phyloP scores from a whole-genome alignment of 2,113 vertebrate genomes.

The Tautogolabrus adspersus region DNA sequence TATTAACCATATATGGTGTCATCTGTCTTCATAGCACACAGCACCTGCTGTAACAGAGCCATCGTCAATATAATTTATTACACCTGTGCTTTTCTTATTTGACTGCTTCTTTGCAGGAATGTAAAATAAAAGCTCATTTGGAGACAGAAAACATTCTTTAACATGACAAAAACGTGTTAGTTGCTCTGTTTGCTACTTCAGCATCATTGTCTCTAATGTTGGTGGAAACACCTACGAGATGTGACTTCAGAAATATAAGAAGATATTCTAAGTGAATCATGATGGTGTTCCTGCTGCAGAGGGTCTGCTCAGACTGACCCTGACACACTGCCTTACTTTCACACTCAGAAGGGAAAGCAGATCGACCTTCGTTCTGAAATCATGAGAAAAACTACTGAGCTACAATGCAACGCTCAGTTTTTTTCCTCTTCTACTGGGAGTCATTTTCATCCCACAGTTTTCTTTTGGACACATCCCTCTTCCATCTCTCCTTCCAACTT shows the following conservation, averaged over 20 bases:
- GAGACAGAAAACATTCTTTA: no score
- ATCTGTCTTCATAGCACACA: no score
- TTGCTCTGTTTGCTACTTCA: no score
- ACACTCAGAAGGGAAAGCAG: conserved; percentile 33
- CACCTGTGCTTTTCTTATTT: neutral
- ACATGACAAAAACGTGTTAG: no score
- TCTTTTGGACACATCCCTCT: conserved; percentile 43
- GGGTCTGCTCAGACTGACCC: conserved; percentile 21
- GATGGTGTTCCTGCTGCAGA: neutral
- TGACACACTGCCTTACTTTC: conserved; percentile 53
- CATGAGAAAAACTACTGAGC: conserved; percentile 46
- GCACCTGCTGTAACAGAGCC: neutral
- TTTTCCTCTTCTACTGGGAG: neutral
- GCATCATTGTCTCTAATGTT: no score
- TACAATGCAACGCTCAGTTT: conserved; percentile 13
- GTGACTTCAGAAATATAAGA: neutral
- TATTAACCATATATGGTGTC: no score
- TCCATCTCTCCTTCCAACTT: conserved; percentile 45
- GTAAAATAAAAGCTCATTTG: neutral
- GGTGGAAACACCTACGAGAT: no score
- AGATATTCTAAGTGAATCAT: neutral
- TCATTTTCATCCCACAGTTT: conserved; percentile 3
- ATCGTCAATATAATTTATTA: neutral
- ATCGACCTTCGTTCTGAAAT: conserved; percentile 20
- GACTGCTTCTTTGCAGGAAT: neutral